Evolutionary conservation across 2,888 invertebrate species (phyloP), one percentile per base, ranked within the genome.

Genomic region (Oasisia sp.): DNA sequence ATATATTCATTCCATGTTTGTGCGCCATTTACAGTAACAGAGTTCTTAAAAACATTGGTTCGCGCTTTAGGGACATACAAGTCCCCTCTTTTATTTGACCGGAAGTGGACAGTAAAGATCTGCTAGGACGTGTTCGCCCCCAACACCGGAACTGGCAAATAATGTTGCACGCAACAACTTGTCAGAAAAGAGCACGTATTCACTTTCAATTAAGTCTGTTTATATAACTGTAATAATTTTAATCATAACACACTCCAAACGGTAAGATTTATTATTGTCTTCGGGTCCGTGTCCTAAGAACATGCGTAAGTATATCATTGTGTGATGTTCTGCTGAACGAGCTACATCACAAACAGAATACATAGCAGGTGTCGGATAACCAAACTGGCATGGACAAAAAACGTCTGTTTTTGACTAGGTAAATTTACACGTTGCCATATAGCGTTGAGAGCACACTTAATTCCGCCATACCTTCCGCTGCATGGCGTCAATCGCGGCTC

Each of bases 401-500:
- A 7, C 27, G 7, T 74, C 14, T 50, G 50, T 50, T 50, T 50
- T 1, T 8, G 50, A 5, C 50, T 50, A 50, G 14, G 50, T 50
- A 14, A 50, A 50, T 50, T 50, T 9, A 14, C 45, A 14, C 50
- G 14, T 50, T 50, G 50, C 2, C 12, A 50, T 50, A 14, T 50
- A 12, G 50, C 14, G 50, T 12, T 11, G 50, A 50, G 12, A 50
- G 50, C 50, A 0, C 50, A 4, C 50, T 50, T 50, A 74, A 14
- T 58, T 38, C n/a, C 14, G 7, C 32, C 94, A 92, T 94, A 96
- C 96, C 92, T 95, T 94, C 92, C 94, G 93, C 93, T 96, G 96
- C 89, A 96, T 94, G 91, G 94, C 94, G 93, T 96, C 95, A 38
- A 96, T 96, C 12, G 95, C 93, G 92, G 95, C 95, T 90, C 94